Evolutionary conservation across 2,113 vertebrate species (phyloP).

Genomic region (Fulica atra): DNA sequence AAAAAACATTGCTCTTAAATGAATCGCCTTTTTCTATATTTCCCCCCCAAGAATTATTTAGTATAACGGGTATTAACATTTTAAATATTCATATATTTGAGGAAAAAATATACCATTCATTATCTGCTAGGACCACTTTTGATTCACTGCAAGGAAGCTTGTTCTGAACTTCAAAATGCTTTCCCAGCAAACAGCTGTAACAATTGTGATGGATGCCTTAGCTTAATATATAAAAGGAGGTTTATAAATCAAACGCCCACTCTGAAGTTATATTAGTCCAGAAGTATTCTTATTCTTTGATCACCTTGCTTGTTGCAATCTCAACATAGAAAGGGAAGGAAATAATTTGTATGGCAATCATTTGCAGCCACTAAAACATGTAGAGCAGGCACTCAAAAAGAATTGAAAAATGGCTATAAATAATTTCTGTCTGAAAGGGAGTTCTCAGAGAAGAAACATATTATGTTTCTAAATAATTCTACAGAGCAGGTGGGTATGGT

Average conservation of each 20-base stretch:
- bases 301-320: not conserved
- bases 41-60: not conserved
- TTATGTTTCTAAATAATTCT: not conserved
- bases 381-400: not conserved
- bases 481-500: not conserved
- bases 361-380: not conserved
- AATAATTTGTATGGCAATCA: not conserved
- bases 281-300: not conserved
- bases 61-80: not conserved
- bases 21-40: not conserved
- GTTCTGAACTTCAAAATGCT: not conserved
- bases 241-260: not conserved
- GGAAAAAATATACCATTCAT: not conserved
- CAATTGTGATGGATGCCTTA: constrained; percentile 4
- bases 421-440: not conserved
- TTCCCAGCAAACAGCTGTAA: not conserved
- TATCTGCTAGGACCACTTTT: not conserved
- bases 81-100: not conserved
- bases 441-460: not conserved
- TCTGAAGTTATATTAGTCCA: not conserved
- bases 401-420: not conserved
- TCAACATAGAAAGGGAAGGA: not conserved
- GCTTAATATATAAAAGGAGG: not conserved
- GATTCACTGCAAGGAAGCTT: not conserved
- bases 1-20: not conserved